Conservation (phyloP, 2,113 vertebrate genomes). For the Platycercus adscitus region DNA sequence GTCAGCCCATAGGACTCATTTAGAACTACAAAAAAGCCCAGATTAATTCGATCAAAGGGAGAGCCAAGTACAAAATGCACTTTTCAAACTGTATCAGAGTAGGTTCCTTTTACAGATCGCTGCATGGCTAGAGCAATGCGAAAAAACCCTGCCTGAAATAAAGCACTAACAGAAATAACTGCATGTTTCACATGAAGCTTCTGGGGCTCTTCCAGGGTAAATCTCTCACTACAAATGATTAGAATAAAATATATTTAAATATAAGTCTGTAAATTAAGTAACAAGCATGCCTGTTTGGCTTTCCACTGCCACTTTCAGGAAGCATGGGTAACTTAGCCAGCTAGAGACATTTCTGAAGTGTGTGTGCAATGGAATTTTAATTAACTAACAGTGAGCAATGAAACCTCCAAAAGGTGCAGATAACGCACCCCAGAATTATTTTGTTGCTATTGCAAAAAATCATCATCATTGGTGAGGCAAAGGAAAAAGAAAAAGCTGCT, state of each 20-base stretch:
- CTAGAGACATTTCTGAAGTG: not conserved
- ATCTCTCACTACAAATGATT: conserved; percentile 58
- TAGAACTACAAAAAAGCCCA: conserved; percentile 83
- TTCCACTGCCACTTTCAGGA: not conserved
- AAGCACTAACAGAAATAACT: conserved; percentile 67
- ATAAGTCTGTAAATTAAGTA: conserved; percentile 51
- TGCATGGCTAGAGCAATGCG: conserved; percentile 68
- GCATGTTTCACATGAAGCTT: conserved; percentile 54
- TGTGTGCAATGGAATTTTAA: not conserved
- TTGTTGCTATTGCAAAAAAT: not conserved
- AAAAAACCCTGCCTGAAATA: conserved; percentile 52
- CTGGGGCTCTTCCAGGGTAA: conserved; percentile 38
- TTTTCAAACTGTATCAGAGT: conserved; percentile 86
- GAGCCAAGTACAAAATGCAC: conserved; percentile 86
- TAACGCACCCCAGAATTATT: not conserved
- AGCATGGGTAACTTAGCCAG: not conserved
- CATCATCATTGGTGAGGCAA: not conserved
- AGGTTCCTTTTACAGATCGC: conserved; percentile 78
- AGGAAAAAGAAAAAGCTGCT: not conserved
- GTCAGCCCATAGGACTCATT: conserved; percentile 82
- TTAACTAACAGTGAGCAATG: not conserved
- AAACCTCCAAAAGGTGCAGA: not conserved
- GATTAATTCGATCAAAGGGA: conserved; percentile 87
- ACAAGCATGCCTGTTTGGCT: conserved; percentile 15
- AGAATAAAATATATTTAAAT: conserved; percentile 67